Base-by-base conservation (phyloP, 2,113 vertebrate genomes). In the Danionella cerebrum region DNA sequence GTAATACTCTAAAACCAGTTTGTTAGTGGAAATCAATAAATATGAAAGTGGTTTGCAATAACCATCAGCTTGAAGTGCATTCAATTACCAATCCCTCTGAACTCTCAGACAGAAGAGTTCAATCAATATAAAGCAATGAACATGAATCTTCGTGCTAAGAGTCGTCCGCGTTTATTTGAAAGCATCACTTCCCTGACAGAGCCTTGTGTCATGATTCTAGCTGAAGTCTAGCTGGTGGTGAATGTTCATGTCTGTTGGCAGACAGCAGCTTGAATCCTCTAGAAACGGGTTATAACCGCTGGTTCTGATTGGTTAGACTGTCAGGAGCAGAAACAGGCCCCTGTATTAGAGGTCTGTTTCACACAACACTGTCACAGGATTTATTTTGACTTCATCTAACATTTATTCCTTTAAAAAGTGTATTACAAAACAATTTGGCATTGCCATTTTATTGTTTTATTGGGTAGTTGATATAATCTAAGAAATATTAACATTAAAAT, bases 81-180 rank as follows among this genome's bases (percentile, higher is more conserved):
- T 74, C 57, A 41, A 67, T 71, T 12, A 62, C 24, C 57, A 57
- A 57, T 71, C 63, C 62, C 67, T 53, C 44, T 55, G 21, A 45
- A 47, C 41, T 60, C 63, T 18, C 41, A 38, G 57, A 38, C 14
- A 52, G 57, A 1, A 2, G 45, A 41, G 44, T 68, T 45, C 39
- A 39, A 65, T 69, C 55, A 60, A 38, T 63, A 55, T 33, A 10
- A 42, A 64, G 62, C 62, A 64, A 45, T 45, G 59, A 48, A 35
- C 63, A 41, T 38, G 35, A 42, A 63, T 39, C 42, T 63, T 48
- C 45, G 11, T 27, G 12, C 42, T 19, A 66, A 42, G 39, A 39
- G 39, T 53, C 8, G 53, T 19, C 12, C 42, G 12, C 44, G 47
- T 60, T 72, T 10, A 7, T 66, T 21, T 29, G 47, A 39, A 58